A percentile compares a stretch with the other conserved stretches of the same genome.
Evolutionary conservation across 2,113 vertebrate species (phyloP).

Genomic region (Hoplias malabaricus): DNA sequence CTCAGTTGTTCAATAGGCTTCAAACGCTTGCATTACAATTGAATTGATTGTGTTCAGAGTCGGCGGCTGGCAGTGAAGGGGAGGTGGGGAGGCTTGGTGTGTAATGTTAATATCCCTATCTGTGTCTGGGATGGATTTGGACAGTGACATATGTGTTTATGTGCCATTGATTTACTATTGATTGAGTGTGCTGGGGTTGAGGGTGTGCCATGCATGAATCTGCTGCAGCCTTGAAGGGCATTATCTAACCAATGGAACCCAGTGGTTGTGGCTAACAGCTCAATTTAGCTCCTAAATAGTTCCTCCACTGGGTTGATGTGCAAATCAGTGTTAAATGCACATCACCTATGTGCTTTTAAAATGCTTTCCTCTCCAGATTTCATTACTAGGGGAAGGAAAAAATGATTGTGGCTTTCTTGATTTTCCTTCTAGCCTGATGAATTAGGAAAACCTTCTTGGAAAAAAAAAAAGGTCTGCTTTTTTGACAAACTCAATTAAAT

Average conservation of each 20-base stretch:
- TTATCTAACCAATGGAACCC: conserved; percentile 10
- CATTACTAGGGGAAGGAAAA: neutral
- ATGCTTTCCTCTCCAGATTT: neutral
- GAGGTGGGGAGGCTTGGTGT: conserved; percentile 2
- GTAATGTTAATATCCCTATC: conserved; percentile 43
- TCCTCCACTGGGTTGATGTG: neutral
- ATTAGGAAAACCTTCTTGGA: neutral
- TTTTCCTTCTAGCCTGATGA: neutral
- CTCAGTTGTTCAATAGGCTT: neutral
- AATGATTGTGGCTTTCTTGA: neutral
- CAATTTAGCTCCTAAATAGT: neutral
- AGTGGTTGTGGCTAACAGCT: neutral
- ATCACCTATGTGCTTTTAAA: neutral
- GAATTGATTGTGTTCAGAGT: conserved; percentile 24
- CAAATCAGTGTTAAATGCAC: neutral
- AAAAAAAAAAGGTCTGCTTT: neutral
- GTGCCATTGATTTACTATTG: conserved; percentile 48
- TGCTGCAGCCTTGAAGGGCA: conserved; percentile 9
- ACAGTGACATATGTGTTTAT: conserved; percentile 47
- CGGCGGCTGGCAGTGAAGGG: neutral
- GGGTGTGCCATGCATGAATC: neutral
- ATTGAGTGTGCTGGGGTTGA: conserved; percentile 26
- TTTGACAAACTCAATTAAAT: conserved; percentile 57
- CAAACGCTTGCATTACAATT: neutral
- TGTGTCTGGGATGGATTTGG: conserved; percentile 37